A percentile compares a stretch with the other conserved stretches of the same genome.
Conservation (phyloP, 2,113 vertebrate species). For the Calidris pygmaea region DNA sequence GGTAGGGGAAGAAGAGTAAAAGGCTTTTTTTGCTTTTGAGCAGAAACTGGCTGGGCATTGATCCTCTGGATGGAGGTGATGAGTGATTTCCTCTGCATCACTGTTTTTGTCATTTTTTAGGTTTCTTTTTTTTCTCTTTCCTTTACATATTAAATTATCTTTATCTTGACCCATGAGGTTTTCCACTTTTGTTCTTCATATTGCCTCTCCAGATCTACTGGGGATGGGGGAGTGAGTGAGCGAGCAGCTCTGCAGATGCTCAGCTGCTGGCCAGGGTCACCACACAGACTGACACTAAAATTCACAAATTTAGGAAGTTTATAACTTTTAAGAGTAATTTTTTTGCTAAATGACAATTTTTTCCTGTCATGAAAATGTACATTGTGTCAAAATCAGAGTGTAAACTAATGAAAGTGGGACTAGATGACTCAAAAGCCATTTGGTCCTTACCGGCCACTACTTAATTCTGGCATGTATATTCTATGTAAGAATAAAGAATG, state of each 20-base stretch:
- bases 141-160: neutral
- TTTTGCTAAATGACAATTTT: neutral
- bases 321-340: neutral
- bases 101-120: neutral
- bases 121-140: too few relatives aligned
- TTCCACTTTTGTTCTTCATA: neutral
- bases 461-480: neutral
- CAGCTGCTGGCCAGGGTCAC: neutral
- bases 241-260: neutral
- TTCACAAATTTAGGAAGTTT: neutral
- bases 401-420: neutral
- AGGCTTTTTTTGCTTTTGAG: neutral
- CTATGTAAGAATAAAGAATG: neutral
- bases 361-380: neutral
- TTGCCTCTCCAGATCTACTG: neutral
- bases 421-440: neutral
- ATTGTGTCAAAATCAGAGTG: neutral
- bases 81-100: neutral
- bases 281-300: neutral
- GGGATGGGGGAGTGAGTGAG: neutral
- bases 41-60: neutral
- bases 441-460: neutral
- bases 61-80: neutral
- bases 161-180: accelerated
- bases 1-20: neutral